Evolutionary conservation across 2,888 invertebrate genomes (phyloP).

Genomic region (Callinectes sapidus): DNA sequence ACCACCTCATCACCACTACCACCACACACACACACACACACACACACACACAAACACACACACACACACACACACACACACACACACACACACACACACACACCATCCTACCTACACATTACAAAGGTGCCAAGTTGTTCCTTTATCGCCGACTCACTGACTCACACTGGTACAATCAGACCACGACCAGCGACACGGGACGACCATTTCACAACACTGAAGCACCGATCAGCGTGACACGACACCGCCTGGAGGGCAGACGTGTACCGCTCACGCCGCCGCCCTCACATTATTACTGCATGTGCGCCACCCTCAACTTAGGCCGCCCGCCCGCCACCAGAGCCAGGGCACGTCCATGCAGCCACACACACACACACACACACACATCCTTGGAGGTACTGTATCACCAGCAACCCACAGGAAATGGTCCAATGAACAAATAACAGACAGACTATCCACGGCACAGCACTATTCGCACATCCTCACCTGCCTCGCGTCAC

Average conservation of each 20-base stretch:
- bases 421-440: background rate
- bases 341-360: background rate
- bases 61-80: background rate
- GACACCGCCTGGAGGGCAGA: background rate
- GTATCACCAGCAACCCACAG: background rate
- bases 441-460: background rate
- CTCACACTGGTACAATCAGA: background rate
- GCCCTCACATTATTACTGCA: background rate
- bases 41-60: background rate
- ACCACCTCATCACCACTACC: background rate
- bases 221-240: background rate
- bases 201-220: slow-evolving; percentile 18
- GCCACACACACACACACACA: background rate
- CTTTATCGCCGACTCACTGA: background rate
- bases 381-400: background rate
- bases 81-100: background rate
- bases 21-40: background rate
- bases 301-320: background rate
- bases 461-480: background rate
- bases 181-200: background rate
- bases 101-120: background rate
- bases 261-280: background rate
- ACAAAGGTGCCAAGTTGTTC: background rate
- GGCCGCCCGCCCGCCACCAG: background rate
- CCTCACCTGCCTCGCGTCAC: background rate